These are phyloP conservation scores for Chloroceryle amazona DNA, from an alignment of 2,797 vertebrate species.

Conservation along the genomic window DNA sequence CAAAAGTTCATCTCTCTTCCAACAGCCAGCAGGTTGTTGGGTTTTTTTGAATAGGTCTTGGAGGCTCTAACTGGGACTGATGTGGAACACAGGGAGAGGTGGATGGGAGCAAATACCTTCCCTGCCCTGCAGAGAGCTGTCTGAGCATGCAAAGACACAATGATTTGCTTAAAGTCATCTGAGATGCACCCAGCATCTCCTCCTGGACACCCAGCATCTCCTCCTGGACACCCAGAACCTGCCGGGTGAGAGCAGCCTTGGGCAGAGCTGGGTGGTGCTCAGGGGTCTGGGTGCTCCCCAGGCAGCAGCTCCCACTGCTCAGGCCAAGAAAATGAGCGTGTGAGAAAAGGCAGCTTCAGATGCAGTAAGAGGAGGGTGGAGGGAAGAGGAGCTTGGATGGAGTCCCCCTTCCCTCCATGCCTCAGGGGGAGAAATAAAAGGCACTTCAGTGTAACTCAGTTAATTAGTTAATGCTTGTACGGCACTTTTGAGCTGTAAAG, in stretches of 20 bases:
- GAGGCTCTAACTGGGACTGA: neutral
- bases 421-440: neutral
- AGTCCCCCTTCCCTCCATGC: neutral
- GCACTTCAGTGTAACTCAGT: neutral
- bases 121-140: neutral
- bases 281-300: fast-evolving
- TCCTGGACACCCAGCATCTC: neutral
- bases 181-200: neutral
- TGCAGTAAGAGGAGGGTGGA: neutral
- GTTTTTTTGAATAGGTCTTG: neutral
- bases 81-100: neutral
- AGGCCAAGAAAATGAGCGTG: fast-evolving
- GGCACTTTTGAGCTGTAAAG: neutral
- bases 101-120: neutral
- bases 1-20: neutral
- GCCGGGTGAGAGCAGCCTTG: neutral
- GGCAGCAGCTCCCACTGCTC: neutral
- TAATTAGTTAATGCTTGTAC: neutral
- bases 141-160: fast-evolving
- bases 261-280: fast-evolving
- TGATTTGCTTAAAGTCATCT: neutral
- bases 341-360: neutral
- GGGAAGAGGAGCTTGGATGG: neutral
- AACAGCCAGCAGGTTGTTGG: neutral
- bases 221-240: neutral